A percentile compares a stretch with the other conserved stretches of the same genome.
Evolutionary conservation across 2,888 invertebrate species (phyloP).

Genomic region (Temnothorax rugatulus): DNA sequence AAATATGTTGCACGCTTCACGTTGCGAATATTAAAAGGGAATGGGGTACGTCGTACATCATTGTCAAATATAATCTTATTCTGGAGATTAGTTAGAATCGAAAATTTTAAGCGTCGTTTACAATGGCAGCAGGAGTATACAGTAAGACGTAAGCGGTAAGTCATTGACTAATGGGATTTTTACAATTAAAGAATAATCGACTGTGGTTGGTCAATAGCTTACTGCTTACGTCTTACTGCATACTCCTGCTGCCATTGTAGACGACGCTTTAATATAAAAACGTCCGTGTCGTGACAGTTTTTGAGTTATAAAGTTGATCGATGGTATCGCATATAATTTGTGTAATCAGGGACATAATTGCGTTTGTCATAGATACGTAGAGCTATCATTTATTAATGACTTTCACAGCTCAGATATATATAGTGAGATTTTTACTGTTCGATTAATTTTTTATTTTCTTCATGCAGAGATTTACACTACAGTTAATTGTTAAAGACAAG

Average conservation of each 20-base stretch:
- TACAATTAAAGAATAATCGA: no score
- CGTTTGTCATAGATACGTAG: not conserved
- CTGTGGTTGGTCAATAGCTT: no score
- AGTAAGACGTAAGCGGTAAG: no score
- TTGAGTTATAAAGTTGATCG: not conserved
- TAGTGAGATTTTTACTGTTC: not conserved
- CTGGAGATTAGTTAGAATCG: not conserved
- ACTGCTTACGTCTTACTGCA: no score
- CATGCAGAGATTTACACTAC: not conserved
- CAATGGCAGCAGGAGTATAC: no score
- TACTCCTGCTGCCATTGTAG: no score
- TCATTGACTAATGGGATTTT: no score
- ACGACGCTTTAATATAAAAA: not conserved
- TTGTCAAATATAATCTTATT: conserved; percentile 4
- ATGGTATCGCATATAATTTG: not conserved
- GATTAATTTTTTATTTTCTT: not conserved
- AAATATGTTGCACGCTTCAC: conserved; percentile 32
- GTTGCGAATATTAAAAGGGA: conserved; percentile 28
- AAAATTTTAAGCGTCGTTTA: no score
- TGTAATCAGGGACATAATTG: not conserved
- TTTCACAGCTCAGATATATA: not conserved
- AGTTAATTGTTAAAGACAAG: no score
- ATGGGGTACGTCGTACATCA: not conserved
- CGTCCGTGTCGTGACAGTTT: not conserved
- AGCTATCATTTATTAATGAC: not conserved